These are phyloP conservation scores for Lutraria rhynchaena DNA, from an alignment of 1,140 invertebrate species.

Conservation along the genomic window DNA sequence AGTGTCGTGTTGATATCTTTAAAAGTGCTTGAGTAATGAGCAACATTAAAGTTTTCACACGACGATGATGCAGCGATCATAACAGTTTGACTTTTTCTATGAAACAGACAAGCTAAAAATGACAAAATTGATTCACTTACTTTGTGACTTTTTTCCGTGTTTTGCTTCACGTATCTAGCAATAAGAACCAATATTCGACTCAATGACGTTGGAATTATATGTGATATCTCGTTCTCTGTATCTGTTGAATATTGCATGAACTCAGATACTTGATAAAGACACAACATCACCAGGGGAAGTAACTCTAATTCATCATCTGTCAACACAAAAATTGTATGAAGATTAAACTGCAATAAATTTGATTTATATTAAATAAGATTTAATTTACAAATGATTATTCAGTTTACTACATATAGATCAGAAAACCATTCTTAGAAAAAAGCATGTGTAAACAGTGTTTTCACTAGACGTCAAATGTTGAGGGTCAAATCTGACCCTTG, in stretches of 20 bases:
- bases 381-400: background rate
- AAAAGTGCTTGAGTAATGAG: too few species aligned
- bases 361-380: background rate
- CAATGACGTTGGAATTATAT: constrained; percentile 24
- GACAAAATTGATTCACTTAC: background rate
- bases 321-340: background rate
- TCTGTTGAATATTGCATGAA: constrained; percentile 11
- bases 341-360: background rate
- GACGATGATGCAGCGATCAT: too few species aligned
- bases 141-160: constrained; percentile 19
- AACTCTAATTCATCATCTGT: constrained; percentile 37
- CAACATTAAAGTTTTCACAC: too few species aligned
- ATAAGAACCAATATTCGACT: constrained; percentile 27
- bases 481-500: too few species aligned
- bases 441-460: too few species aligned
- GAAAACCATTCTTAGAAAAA: too few species aligned
- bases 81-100: too few species aligned
- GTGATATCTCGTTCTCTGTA: background rate
- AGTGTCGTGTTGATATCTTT: too few species aligned
- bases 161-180: constrained; percentile 39
- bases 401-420: background rate
- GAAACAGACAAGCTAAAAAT: too few species aligned
- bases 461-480: too few species aligned
- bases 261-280: constrained; percentile 43
- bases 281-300: constrained; percentile 34